Conservation (phyloP, 2,797 vertebrate genomes). For the Fundulus diaphanus region DNA sequence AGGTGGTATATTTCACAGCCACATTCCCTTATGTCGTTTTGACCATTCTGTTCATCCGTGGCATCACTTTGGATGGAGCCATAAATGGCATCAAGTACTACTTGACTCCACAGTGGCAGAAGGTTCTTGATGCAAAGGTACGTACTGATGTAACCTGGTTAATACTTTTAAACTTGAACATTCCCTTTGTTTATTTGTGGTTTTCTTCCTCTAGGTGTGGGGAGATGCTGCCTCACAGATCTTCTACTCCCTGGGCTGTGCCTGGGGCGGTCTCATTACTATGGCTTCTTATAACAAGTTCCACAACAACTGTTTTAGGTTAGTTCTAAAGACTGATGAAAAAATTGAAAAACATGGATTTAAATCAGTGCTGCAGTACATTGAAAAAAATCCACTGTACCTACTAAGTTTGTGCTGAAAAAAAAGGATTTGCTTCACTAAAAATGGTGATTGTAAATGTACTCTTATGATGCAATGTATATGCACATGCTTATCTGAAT, state of each 20-base stretch:
- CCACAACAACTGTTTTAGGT: slow-evolving; percentile 99
- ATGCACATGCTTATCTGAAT: too few relatives aligned
- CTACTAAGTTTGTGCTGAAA: too few relatives aligned
- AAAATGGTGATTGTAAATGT: too few relatives aligned
- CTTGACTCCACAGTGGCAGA: slow-evolving; percentile 98
- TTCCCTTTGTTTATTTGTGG: neutral
- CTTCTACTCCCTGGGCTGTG: slow-evolving; percentile 97
- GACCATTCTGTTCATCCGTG: slow-evolving; percentile 96
- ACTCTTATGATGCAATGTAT: too few relatives aligned
- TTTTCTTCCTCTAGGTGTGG: slow-evolving; percentile 88
- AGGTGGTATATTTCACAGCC: slow-evolving; percentile 99
- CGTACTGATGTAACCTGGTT: slow-evolving; percentile 4
- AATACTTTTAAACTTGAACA: neutral
- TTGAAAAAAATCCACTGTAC: neutral
- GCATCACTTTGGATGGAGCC: slow-evolving; percentile 95
- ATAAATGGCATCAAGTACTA: slow-evolving; percentile 95
- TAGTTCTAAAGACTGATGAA: slow-evolving; percentile 20
- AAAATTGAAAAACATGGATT: slow-evolving; percentile 1
- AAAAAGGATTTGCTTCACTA: too few relatives aligned
- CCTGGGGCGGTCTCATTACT: slow-evolving; percentile 98
- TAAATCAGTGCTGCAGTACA: neutral
- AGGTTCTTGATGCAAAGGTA: slow-evolving; percentile 98
- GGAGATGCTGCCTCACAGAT: slow-evolving; percentile 98
- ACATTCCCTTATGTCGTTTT: slow-evolving; percentile 97
- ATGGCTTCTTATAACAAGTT: slow-evolving; percentile 99